Evolutionary conservation across 2,113 vertebrate genomes (phyloP), one percentile per base, ranked within the genome.

Genomic region (Notarius lentiginosus): DNA sequence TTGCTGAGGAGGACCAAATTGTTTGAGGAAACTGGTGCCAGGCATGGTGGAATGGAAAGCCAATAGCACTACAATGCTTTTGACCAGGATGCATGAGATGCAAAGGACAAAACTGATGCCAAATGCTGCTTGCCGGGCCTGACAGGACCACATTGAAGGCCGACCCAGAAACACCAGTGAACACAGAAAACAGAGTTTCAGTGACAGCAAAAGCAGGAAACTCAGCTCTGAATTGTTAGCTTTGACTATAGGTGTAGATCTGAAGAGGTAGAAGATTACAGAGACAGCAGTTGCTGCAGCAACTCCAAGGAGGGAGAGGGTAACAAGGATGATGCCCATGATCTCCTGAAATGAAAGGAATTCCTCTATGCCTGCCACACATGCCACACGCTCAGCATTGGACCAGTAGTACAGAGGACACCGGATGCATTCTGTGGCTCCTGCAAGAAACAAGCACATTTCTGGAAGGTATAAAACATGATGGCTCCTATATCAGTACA

Each of bases 201-300:
- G 92, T 12, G 94, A 95, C 9, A 93, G 30, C 24, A 96, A 91
- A 56, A 96, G 93, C 82, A 95, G 77, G 84, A 95, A 95, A 88
- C 95, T 96, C 83, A 96, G 91, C 88, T 96, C 95, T 18, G 95
- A 93, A 82, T 96, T 95, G 90, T 96, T 96, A 63, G 95, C 95
- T 86, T 90, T 94, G 56, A 96, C 95, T 0, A 96, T 91, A 0
- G 95, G 93, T 0, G 95, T 95, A n/a, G 56, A 84, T 51, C 93
- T 92, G 84, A 93, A 95, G 83, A 1, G 11, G 22, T 92, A 93
- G 83, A 95, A 96, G 47, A 95, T 87, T 1, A 88, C 66, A 0
- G 90, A 93, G 66, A 93, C 87, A 55, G 86, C 87, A 51, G 87
- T 56, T 20, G 94, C 93, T 65, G 92, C 60, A 61, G 90, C 24